phyloP scores from a whole-genome alignment of 1,140 invertebrate genomes.

The Venturia canescens region DNA sequence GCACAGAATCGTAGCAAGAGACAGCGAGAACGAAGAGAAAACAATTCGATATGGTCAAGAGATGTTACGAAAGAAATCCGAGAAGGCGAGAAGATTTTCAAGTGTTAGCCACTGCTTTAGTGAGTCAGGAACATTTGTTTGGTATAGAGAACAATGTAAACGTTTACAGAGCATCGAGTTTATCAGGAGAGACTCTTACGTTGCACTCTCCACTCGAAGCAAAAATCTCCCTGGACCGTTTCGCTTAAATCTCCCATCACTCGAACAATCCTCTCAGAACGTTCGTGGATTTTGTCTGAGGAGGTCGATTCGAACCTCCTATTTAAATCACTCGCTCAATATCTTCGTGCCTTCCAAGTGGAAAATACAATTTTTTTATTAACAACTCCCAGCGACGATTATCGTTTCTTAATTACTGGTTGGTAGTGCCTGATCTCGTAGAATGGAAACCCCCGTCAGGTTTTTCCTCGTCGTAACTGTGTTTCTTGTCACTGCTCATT shows the following conservation, averaged over 20 bases:
- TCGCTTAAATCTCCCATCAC: neutral
- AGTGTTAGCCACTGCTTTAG: neutral
- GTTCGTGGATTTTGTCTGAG: neutral
- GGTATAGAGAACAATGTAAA: neutral
- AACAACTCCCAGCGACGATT: neutral
- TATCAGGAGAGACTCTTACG: slow-evolving; percentile 27
- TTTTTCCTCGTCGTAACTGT: slow-evolving; percentile 12
- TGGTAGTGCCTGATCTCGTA: neutral
- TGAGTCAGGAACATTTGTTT: no score
- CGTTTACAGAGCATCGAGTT: slow-evolving; percentile 64
- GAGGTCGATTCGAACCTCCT: neutral
- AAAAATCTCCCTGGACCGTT: slow-evolving; percentile 5
- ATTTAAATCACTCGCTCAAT: neutral
- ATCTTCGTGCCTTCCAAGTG: neutral
- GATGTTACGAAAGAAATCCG: slow-evolving; percentile 21
- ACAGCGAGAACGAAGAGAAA: neutral
- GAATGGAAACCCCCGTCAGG: neutral
- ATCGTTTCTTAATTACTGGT: neutral
- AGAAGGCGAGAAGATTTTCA: slow-evolving; percentile 22
- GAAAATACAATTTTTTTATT: slow-evolving; percentile 2
- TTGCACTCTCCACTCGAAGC: neutral
- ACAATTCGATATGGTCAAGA: neutral
- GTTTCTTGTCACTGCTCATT: neutral
- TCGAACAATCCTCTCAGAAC: neutral
- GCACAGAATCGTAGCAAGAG: neutral